Base-by-base conservation (phyloP, 2,113 vertebrate species). In the Albula glossodonta region DNA sequence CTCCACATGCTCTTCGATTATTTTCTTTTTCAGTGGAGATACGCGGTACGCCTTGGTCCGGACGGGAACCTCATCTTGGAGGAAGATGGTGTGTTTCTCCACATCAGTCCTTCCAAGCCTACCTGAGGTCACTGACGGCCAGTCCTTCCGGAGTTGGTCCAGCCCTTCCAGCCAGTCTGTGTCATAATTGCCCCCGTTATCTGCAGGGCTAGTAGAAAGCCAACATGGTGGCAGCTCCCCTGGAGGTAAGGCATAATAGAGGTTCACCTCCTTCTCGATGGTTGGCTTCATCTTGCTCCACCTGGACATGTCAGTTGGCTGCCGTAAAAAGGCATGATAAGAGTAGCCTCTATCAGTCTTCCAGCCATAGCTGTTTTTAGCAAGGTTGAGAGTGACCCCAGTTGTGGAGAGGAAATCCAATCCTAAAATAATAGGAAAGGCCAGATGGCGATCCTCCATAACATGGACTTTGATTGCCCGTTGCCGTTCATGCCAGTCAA, bases 1-100 rank as follows among this genome's bases (percentile, higher is more conserved):
- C 41, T 51, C 49, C 8, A 81, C 19, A 5, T 81, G 87, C 50
- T 85, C 63, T 56, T 87, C 6, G 6, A 77, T 84, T 53, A 81
- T 50, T 3, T 70, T 31, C 66, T 78, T 50, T 48, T 88, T 85
- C 15, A 70, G 7, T 48, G 19, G 53, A 53, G 83, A 81, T 17
- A 83, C 25, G 8, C 84, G 17, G 60, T 87, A 85, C 1, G 51
- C 78, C 22, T 82, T 81, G 15, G 63, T n/a, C 19, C 66, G 19
- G 10, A 84, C 51, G 0, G 83, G 77, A 22, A 52, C 31, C 31
- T 87, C 77, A 8, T 87, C 60, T 10, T 41, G 10, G 3, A 84
- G 52, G n/a, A 51, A 80, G 11, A 83, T 87, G n/a, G 50, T 80
- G 11, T 84, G 81, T 63, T 51, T n/a, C 0, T 31, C n/a, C 52